Evolutionary conservation across 2,113 vertebrate genomes (phyloP).

Genomic region (Pteruthius melanotis): DNA sequence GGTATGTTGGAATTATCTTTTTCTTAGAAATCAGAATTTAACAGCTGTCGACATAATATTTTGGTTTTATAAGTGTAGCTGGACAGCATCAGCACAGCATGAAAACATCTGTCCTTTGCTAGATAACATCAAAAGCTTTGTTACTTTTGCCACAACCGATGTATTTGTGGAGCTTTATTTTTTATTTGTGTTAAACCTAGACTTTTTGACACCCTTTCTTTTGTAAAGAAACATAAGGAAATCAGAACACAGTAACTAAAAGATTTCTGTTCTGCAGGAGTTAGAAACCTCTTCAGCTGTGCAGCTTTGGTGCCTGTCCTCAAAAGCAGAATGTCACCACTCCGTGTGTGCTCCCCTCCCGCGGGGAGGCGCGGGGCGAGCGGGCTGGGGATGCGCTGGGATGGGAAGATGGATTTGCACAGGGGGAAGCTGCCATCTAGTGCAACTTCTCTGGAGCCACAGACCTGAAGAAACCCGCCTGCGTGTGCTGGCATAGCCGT

Average conservation of each 20-base stretch:
- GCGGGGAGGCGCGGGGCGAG: accelerated
- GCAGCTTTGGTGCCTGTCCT: neutral
- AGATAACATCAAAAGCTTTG: neutral
- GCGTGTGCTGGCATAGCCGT: accelerated
- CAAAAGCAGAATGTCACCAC: accelerated
- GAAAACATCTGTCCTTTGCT: neutral
- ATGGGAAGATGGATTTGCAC: neutral
- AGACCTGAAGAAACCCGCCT: no score
- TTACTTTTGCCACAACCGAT: neutral
- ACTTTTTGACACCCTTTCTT: neutral
- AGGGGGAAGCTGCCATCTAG: conserved; percentile 28
- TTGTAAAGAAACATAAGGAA: neutral
- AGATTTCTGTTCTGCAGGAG: neutral
- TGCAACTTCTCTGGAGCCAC: neutral
- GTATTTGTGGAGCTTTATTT: neutral
- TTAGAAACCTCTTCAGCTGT: neutral
- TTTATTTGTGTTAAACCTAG: neutral
- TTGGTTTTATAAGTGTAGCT: neutral
- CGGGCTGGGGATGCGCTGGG: accelerated
- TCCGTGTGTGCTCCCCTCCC: accelerated
- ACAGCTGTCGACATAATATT: neutral
- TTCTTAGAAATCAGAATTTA: neutral
- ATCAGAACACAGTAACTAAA: neutral
- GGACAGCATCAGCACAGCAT: neutral
- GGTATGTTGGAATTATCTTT: conserved; percentile 53